Evolutionary conservation across 2,888 invertebrate genomes (phyloP), one percentile per base, ranked within the genome.

Genomic region (Epinotia ramella): DNA sequence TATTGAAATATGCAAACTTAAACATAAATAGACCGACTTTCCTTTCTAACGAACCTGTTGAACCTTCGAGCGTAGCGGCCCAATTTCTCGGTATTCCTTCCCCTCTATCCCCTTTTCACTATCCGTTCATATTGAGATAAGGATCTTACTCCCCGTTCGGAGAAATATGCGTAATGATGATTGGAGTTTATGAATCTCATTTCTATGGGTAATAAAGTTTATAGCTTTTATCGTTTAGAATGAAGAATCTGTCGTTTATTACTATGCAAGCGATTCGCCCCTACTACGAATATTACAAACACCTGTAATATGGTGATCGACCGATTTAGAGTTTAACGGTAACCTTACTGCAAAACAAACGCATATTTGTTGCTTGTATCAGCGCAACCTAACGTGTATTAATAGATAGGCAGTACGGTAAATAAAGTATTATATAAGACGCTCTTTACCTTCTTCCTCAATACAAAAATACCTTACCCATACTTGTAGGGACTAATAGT

Each of bases 31-130:
- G 49, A 49, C 13, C 13, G 18, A 13, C 49, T 28, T 13, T 46
- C 65, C 72, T 16, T 65, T 65, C 59, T 65, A 73, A 73, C 59
- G 65, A 59, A 68, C 67, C 73, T 68, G 67, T 73, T 73, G 67
- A 68, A 20, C 20, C 24, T 64, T 46, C 28, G 65, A 65, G 49
- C 16, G 24, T 11, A 33, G 46, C 46, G 67, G 60, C 73, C 62
- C 73, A 63, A 56, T 68, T 67, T 73, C 56, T 53, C 60, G 62
- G 53, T 73, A 67, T 68, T 73, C 62, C 53, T 49, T 24, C 24
- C 46, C 24, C 60, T 62, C 67, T 68, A 67, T 68, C 73, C 56
- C 44, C 56, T 68, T 56, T 67, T 49, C 28, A 44, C 67, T 68
- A 68, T 63, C 56, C 64, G 46, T 73, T 59, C 20, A 68, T 65